phyloP scores from a whole-genome alignment of 2,888 invertebrate genomes.

The Miltochrista miniata region DNA sequence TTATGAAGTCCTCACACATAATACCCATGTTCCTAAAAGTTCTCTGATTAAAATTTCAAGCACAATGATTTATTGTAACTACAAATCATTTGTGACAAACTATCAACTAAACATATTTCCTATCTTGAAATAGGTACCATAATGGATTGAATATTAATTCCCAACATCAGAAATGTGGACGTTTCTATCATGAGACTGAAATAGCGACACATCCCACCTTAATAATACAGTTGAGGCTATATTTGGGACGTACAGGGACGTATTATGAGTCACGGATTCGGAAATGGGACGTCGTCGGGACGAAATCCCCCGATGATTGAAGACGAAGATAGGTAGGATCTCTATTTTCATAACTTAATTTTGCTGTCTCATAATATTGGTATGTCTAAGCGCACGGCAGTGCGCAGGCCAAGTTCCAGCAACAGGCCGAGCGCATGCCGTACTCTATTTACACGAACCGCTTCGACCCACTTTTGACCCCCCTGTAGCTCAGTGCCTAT shows the following conservation, averaged over 20 bases:
- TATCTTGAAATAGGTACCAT: no score
- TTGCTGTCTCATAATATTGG: conserved; percentile 12
- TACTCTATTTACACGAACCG: no score
- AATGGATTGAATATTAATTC: not conserved
- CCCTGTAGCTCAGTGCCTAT: no score
- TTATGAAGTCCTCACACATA: no score
- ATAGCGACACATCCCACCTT: conserved; percentile 13
- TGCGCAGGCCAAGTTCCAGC: no score
- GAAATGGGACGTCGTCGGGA: conserved; percentile 62
- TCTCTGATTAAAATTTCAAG: no score
- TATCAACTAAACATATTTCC: not conserved
- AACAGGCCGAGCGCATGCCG: no score
- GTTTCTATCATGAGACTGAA: not conserved
- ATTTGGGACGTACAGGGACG: conserved; percentile 10
- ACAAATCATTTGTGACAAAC: not conserved
- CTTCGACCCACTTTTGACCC: no score
- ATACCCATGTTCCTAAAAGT: no score
- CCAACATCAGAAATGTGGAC: not conserved
- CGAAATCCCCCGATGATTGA: conserved; percentile 61
- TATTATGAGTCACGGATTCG: conserved; percentile 38
- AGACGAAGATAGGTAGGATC: conserved; percentile 50
- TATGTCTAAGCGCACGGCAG: no score
- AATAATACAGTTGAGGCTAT: conserved; percentile 1
- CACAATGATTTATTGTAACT: no score
- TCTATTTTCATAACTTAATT: conserved; percentile 33